Percentiles rank a stretch among this genome's conserved stretches.
These are phyloP conservation scores for Prunella strophiata DNA, from an alignment of 2,797 vertebrate genomes.

Conservation along the genomic window DNA sequence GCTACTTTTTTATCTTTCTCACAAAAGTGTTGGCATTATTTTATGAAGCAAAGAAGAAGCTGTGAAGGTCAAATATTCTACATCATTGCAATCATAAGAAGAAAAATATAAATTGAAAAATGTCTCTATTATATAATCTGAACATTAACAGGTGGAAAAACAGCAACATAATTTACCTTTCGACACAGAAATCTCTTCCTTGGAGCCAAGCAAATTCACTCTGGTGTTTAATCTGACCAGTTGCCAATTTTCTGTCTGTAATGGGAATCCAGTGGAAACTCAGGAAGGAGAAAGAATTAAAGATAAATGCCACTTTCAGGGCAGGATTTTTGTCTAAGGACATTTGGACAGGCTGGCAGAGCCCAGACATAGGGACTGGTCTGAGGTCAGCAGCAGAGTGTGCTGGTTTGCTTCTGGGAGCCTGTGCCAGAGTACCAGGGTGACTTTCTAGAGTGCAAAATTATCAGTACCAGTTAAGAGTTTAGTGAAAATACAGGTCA, in stretches of 20 bases:
- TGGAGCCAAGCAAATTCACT: conserved; percentile 60
- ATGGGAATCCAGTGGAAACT: conserved; percentile 62
- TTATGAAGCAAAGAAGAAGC: neutral
- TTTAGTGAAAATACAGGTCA: neutral
- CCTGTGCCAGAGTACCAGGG: neutral
- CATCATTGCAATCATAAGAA: neutral
- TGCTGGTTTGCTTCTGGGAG: neutral
- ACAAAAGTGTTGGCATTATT: neutral
- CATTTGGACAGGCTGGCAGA: neutral
- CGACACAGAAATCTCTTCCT: conserved; percentile 53
- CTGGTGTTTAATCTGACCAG: conserved; percentile 69
- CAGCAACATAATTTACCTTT: conserved; percentile 61
- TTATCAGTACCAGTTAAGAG: neutral
- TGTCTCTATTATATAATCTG: conserved; percentile 53
- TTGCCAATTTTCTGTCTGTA: conserved; percentile 67
- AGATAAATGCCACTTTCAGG: conserved; percentile 39
- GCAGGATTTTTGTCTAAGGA: conserved; percentile 4
- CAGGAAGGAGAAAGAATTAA: conserved; percentile 2
- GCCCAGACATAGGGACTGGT: neutral
- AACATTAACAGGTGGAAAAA: conserved; percentile 70
- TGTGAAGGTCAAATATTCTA: neutral
- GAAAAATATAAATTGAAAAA: conserved; percentile 28
- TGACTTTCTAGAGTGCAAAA: neutral
- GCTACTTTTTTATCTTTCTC: neutral
- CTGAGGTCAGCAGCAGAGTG: neutral